phyloP scores from a whole-genome alignment of 2,797 vertebrate genomes.

The Gila robusta region DNA sequence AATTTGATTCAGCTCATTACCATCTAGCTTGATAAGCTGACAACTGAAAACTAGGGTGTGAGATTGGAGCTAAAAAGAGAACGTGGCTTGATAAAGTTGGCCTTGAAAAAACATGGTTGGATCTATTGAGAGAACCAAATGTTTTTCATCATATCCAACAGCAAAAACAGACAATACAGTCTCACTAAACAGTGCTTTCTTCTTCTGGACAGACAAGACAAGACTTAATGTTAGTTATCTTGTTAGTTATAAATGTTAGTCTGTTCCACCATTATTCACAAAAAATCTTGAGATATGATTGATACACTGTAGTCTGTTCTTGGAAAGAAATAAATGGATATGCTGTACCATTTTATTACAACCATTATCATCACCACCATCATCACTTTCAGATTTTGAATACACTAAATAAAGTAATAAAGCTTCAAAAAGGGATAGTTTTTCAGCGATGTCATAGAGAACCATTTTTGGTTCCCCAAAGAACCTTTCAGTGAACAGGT shows the following conservation, averaged over 20 bases:
- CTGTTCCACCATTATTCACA: conserved; percentile 27
- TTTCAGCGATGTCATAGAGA: background rate
- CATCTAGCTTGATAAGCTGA: conserved; percentile 22
- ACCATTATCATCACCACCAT: background rate
- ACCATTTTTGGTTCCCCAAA: background rate
- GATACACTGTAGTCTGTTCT: background rate
- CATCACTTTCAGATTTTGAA: background rate
- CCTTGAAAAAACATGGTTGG: conserved; percentile 26
- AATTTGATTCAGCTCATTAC: conserved; percentile 40
- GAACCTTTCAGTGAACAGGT: background rate
- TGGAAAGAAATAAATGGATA: background rate
- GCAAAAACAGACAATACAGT: conserved; percentile 11
- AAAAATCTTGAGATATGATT: conserved; percentile 2
- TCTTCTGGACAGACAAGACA: conserved; percentile 26
- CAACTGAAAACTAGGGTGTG: conserved; percentile 16
- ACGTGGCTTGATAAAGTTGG: conserved; percentile 22
- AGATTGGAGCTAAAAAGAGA: conserved; percentile 24
- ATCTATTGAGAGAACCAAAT: conserved; percentile 23
- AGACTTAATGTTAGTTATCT: background rate
- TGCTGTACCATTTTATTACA: background rate
- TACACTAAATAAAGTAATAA: background rate
- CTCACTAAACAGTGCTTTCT: conserved; percentile 39
- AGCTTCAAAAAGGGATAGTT: background rate
- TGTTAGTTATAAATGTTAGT: background rate
- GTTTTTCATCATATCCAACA: conserved; percentile 31